These are phyloP conservation scores for Adrianichthys oophorus DNA, from an alignment of 2,797 vertebrate species.

Conservation along the genomic window DNA sequence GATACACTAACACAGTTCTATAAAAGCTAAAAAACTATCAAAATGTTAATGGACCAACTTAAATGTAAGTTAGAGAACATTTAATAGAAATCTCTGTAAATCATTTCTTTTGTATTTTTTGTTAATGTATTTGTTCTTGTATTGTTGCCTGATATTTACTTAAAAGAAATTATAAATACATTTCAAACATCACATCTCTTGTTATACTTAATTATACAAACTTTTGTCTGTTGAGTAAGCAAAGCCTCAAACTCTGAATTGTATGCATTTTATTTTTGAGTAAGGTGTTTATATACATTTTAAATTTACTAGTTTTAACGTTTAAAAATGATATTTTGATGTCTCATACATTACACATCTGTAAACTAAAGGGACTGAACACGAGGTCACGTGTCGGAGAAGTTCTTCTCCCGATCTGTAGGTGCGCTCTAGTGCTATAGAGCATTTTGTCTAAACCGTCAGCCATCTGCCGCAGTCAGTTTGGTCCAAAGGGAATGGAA, in stretches of 20 bases:
- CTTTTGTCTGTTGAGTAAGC: not conserved
- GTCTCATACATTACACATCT: too few species aligned
- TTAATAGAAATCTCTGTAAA: slow-evolving; percentile 69
- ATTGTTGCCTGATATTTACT: slow-evolving; percentile 61
- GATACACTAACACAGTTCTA: slow-evolving; percentile 35
- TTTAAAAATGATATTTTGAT: too few species aligned
- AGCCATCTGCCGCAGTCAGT: slow-evolving; percentile 78
- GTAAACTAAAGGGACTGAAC: not conserved
- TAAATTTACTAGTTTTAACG: too few species aligned
- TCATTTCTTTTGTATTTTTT: slow-evolving; percentile 58
- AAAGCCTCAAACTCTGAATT: too few species aligned
- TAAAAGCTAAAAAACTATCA: slow-evolving; percentile 30
- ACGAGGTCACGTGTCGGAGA: not conserved
- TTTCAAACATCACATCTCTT: slow-evolving; percentile 47
- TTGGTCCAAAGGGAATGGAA: slow-evolving; percentile 75
- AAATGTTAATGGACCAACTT: slow-evolving; percentile 46
- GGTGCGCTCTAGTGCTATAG: slow-evolving; percentile 49
- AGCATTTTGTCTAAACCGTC: slow-evolving; percentile 31
- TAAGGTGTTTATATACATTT: too few species aligned
- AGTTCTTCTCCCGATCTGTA: slow-evolving; percentile 49
- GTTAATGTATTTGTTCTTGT: slow-evolving; percentile 69
- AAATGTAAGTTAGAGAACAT: slow-evolving; percentile 53
- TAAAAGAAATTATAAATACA: slow-evolving; percentile 58
- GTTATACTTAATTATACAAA: slow-evolving; percentile 20
- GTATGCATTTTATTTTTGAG: too few species aligned